Evolutionary conservation across 2,113 vertebrate species (phyloP).

Genomic region (Lophochroa leadbeateri): DNA sequence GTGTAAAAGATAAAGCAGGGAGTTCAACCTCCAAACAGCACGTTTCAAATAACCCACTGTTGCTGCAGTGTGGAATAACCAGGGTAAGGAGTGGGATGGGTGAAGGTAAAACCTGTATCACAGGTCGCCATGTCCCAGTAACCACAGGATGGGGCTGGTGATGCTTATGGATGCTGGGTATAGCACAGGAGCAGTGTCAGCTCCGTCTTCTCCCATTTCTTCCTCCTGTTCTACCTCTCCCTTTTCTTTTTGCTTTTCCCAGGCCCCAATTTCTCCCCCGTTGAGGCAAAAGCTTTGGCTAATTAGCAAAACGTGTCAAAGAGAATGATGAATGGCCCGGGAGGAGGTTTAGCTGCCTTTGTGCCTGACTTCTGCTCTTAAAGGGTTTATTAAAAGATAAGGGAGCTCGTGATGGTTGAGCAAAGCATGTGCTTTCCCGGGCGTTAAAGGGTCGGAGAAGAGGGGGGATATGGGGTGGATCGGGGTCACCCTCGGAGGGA

Average conservation of each 20-base stretch:
- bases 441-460: neutral
- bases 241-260: neutral
- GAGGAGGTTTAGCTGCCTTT: slow-evolving; percentile 42
- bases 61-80: neutral
- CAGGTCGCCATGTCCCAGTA: neutral
- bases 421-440: neutral
- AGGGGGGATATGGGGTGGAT: neutral
- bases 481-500: neutral
- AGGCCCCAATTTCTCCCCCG: slow-evolving; percentile 32
- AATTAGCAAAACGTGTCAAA: slow-evolving; percentile 57
- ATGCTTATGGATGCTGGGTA: neutral
- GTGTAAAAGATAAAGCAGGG: neutral
- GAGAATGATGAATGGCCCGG: slow-evolving; percentile 52
- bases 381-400: slow-evolving; percentile 55
- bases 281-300: slow-evolving; percentile 12
- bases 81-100: neutral
- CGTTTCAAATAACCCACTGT: neutral
- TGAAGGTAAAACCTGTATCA: neutral
- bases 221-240: neutral
- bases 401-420: neutral
- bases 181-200: neutral
- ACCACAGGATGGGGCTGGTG: neutral
- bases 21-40: neutral
- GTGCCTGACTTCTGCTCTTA: slow-evolving; percentile 50
- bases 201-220: neutral